Evolutionary conservation across 2,888 invertebrate species (phyloP).

Genomic region (Graphium colonna): DNA sequence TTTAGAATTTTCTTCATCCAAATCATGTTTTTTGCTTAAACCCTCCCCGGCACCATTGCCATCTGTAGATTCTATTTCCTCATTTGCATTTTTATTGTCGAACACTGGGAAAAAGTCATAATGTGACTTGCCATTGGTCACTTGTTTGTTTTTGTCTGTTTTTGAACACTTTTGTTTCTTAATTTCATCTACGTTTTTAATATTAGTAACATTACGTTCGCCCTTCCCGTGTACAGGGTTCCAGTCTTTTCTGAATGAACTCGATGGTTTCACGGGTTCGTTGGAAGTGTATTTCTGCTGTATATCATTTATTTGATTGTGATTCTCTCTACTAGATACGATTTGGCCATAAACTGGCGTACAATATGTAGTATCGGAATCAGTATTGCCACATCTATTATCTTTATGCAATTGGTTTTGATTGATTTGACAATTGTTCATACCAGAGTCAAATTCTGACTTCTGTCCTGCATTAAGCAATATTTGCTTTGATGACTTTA

Average conservation of each 20-base stretch:
- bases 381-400: conserved; percentile 43
- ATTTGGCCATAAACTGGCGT: conserved; percentile 74
- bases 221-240: conserved; percentile 55
- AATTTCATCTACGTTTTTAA: conserved; percentile 51
- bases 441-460: conserved; percentile 73
- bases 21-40: conserved; percentile 25
- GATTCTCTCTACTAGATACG: conserved; percentile 69
- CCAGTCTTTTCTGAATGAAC: conserved; percentile 67
- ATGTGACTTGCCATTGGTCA: conserved; percentile 63
- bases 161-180: conserved; percentile 51
- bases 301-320: conserved; percentile 72
- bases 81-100: conserved; percentile 55
- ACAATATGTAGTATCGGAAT: conserved; percentile 69
- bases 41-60: conserved; percentile 23
- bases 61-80: conserved; percentile 33
- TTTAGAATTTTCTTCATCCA: conserved; percentile 61
- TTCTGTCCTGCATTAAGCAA: conserved; percentile 72
- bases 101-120: conserved; percentile 73
- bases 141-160: conserved; percentile 49
- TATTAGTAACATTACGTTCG: conserved; percentile 49
- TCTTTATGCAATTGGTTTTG: conserved; percentile 51
- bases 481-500: conserved; percentile 73
- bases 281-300: conserved; percentile 63
- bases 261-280: conserved; percentile 63
- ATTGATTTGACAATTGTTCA: conserved; percentile 70